Evolutionary conservation across 1,140 invertebrate species (phyloP).

Genomic region (Mamestra configurata): DNA sequence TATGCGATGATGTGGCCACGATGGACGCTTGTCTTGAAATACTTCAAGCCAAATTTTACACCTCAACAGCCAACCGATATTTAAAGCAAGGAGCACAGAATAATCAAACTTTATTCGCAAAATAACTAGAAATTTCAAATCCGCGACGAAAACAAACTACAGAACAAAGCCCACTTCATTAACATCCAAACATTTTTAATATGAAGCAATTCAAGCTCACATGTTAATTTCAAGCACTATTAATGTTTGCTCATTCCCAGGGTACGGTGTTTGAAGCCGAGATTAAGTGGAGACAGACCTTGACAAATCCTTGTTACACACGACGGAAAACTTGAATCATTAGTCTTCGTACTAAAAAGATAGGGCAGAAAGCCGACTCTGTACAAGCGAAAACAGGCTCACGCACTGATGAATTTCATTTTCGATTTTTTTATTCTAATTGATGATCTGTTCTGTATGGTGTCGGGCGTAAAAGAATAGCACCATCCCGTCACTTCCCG

Average conservation of each 20-base stretch:
- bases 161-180: neutral
- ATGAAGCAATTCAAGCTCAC: neutral
- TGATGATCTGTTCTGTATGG: no score
- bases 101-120: no score
- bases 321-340: slow-evolving; percentile 47
- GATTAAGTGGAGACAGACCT: slow-evolving; percentile 39
- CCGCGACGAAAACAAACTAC: neutral
- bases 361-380: neutral
- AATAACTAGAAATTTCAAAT: neutral
- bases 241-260: slow-evolving; percentile 24
- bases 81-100: no score
- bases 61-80: no score
- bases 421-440: no score
- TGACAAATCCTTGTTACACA: slow-evolving; percentile 42
- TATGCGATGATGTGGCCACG: no score
- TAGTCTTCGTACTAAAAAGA: slow-evolving; percentile 19
- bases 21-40: no score
- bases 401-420: no score
- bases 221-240: slow-evolving; percentile 29
- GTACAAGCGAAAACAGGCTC: no score
- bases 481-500: no score
- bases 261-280: slow-evolving; percentile 30
- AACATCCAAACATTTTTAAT: neutral
- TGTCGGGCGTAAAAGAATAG: no score
- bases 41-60: no score